phyloP scores from a whole-genome alignment of 1,140 invertebrate genomes.

The Bombus waltoni region DNA sequence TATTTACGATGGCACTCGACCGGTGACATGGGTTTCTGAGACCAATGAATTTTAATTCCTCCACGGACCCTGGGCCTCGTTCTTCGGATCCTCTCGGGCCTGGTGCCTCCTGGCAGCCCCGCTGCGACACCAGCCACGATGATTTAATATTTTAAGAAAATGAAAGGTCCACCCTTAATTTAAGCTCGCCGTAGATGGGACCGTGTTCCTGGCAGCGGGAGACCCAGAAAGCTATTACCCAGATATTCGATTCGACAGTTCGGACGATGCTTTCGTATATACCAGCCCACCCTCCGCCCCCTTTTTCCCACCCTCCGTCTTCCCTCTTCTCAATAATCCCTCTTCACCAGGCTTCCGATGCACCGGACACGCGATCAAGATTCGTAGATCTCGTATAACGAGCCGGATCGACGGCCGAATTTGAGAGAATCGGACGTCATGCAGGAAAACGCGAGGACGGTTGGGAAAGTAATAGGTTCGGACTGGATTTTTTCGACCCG shows the following conservation, averaged over 20 bases:
- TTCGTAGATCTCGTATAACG: conserved; percentile 33
- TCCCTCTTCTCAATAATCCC: conserved; percentile 56
- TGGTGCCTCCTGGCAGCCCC: conserved; percentile 68
- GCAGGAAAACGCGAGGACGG: neutral
- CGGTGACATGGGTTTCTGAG: conserved; percentile 82
- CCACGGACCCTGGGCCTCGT: conserved; percentile 62
- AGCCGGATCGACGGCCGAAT: conserved; percentile 6
- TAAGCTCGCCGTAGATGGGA: conserved; percentile 70
- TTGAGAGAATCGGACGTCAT: neutral
- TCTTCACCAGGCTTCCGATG: conserved; percentile 55
- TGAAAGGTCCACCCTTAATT: conserved; percentile 80
- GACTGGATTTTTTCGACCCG: neutral
- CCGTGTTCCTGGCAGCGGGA: conserved; percentile 73
- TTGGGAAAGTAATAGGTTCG: neutral
- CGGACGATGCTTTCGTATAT: conserved; percentile 58
- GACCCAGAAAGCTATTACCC: conserved; percentile 71
- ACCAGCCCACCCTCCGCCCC: neutral
- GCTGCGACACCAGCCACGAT: conserved; percentile 80
- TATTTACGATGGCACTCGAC: conserved; percentile 82
- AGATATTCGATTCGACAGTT: conserved; percentile 72
- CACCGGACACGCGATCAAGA: conserved; percentile 49
- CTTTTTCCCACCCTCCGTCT: neutral
- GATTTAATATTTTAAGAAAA: conserved; percentile 83
- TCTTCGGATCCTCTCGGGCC: conserved; percentile 56
- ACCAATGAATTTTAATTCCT: conserved; percentile 83